phyloP scores from a whole-genome alignment of 2,797 vertebrate genomes.

The Enteromius anoplus region DNA sequence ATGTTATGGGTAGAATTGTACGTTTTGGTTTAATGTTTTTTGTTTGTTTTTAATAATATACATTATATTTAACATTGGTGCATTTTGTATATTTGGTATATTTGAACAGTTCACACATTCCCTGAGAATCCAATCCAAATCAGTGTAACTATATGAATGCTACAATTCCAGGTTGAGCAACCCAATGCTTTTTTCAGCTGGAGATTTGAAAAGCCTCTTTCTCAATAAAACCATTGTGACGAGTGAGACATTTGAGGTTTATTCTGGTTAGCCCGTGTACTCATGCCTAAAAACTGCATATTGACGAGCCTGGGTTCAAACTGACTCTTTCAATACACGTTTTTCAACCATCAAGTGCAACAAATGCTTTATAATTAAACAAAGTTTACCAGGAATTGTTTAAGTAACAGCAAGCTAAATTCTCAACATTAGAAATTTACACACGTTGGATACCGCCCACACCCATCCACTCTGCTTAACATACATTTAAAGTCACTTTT shows the following conservation, averaged over 20 bases:
- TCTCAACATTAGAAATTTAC: neutral
- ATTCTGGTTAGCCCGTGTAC: neutral
- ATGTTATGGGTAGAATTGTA: neutral
- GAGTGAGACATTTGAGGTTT: neutral
- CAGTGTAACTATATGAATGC: neutral
- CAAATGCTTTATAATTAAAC: neutral
- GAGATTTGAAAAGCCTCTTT: neutral
- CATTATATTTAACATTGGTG: neutral
- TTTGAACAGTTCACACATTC: neutral
- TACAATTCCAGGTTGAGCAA: neutral
- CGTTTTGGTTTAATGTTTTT: neutral
- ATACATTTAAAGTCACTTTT: conserved; percentile 66
- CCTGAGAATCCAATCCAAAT: neutral
- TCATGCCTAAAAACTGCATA: neutral
- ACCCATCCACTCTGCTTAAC: conserved; percentile 24
- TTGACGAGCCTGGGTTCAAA: neutral
- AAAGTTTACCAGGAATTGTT: neutral
- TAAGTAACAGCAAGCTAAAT: neutral
- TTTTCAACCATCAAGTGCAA: neutral
- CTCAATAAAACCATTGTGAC: neutral
- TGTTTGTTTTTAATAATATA: no score
- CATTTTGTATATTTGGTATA: neutral
- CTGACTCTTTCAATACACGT: neutral
- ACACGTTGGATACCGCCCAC: neutral
- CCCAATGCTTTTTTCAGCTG: neutral